Percentiles rank a stretch among this genome's conserved stretches.
Evolutionary conservation across 2,113 vertebrate species (phyloP).

Genomic region (Grallaria varia): DNA sequence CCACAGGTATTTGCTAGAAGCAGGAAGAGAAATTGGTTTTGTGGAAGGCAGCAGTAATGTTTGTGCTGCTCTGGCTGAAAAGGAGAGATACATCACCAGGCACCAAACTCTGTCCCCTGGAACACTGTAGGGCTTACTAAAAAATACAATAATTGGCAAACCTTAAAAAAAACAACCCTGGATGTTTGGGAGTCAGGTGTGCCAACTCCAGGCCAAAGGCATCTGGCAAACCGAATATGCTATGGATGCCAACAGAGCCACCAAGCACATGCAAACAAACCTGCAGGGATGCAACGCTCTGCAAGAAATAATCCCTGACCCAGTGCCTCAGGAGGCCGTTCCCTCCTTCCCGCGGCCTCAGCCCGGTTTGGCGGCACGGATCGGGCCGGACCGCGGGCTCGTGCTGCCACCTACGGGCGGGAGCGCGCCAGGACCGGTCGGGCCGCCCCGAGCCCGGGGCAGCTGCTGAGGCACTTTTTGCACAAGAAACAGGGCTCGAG

Average conservation of each 20-base stretch:
- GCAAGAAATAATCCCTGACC: background rate
- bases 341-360: background rate
- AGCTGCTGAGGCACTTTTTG: background rate
- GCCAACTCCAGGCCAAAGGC: background rate
- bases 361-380: background rate
- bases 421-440: background rate
- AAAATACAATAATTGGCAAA: background rate
- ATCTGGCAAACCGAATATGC: background rate
- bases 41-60: background rate
- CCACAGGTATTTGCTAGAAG: background rate
- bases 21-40: background rate
- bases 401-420: slow-evolving; percentile 48
- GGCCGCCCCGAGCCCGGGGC: background rate
- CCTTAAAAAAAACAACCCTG: background rate
- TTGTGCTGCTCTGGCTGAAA: background rate
- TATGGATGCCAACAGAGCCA: background rate
- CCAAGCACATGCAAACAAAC: background rate
- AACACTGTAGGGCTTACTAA: background rate
- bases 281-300: background rate
- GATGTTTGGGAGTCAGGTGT: background rate
- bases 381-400: background rate
- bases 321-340: background rate
- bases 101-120: background rate
- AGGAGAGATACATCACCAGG: background rate
- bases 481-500: background rate